phyloP scores from a whole-genome alignment of 2,113 vertebrate species.

The Argyrosomus japonicus region DNA sequence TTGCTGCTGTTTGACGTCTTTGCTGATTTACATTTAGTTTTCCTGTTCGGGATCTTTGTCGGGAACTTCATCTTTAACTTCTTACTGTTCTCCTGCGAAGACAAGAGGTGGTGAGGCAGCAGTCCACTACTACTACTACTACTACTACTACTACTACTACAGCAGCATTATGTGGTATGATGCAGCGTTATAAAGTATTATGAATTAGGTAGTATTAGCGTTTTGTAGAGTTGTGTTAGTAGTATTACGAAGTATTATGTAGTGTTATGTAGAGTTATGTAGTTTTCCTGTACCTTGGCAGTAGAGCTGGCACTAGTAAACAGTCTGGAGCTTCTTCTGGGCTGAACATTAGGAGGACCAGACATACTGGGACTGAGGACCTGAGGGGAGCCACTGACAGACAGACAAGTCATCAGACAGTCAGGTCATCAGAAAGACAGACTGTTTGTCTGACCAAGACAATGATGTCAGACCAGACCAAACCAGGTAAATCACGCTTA shows the following conservation, averaged over 20 bases:
- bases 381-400: conserved; percentile 93
- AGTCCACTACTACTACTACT: too few relatives aligned
- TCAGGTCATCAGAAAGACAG: neutral
- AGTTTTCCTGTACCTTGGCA: conserved; percentile 87
- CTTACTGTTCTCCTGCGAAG: conserved; percentile 95
- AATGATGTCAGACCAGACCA: neutral
- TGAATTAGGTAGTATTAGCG: too few relatives aligned
- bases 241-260: too few relatives aligned
- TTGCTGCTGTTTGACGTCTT: conserved; percentile 95
- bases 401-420: conserved; percentile 37
- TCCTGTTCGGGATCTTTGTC: conserved; percentile 97
- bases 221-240: neutral
- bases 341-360: conserved; percentile 95
- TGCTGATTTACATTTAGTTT: conserved; percentile 96
- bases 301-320: conserved; percentile 98
- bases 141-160: too few relatives aligned
- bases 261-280: too few relatives aligned
- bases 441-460: neutral
- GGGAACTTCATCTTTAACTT: conserved; percentile 99
- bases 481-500: neutral
- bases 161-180: too few relatives aligned
- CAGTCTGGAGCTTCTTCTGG: conserved; percentile 94
- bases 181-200: too few relatives aligned
- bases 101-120: too few relatives aligned
- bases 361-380: conserved; percentile 98